Evolutionary conservation across 2,797 vertebrate species (phyloP).

Genomic region (Acridotheres tristis): DNA sequence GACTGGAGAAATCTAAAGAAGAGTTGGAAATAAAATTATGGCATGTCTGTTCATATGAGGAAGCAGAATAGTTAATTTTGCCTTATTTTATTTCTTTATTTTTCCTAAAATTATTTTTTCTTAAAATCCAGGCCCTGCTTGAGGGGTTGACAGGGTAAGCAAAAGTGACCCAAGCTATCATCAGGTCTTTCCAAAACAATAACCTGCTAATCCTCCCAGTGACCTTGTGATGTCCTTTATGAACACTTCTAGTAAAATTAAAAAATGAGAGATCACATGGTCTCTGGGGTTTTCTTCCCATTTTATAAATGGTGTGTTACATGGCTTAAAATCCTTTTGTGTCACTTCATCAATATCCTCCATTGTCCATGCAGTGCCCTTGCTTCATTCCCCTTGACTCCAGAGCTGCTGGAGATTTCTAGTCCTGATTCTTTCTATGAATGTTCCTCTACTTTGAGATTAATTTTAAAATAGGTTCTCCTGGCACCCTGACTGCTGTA

Average conservation of each 20-base stretch:
- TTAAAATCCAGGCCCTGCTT: neutral
- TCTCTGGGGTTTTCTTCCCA: neutral
- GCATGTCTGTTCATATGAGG: neutral
- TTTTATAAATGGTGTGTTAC: neutral
- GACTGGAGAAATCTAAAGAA: neutral
- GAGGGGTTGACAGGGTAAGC: neutral
- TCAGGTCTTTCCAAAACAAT: neutral
- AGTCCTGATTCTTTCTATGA: neutral
- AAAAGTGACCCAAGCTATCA: neutral
- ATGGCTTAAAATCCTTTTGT: neutral
- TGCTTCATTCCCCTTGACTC: neutral
- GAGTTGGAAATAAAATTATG: neutral
- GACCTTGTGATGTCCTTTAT: neutral
- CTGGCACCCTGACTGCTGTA: neutral
- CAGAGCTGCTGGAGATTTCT: neutral
- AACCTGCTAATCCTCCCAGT: neutral
- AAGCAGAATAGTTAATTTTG: neutral
- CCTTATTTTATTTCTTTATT: neutral
- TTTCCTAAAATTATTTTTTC: neutral
- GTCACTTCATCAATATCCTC: neutral
- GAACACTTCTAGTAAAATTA: neutral
- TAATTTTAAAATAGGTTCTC: neutral
- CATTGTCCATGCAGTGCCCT: accelerated
- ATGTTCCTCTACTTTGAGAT: neutral
- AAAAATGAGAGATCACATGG: neutral